Conservation (phyloP, 2,797 vertebrate genomes). For the Poeciliopsis turneri region DNA sequence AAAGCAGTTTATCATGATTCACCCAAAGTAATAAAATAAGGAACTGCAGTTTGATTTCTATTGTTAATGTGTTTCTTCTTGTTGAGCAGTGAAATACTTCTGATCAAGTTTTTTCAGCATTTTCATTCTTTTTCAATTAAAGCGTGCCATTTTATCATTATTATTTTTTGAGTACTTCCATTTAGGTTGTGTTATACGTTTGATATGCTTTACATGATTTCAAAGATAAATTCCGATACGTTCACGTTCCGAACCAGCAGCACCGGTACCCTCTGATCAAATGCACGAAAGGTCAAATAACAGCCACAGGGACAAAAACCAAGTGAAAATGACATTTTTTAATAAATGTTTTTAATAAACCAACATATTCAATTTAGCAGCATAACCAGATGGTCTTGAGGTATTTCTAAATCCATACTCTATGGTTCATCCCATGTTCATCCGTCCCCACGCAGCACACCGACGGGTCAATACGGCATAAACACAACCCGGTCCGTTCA, state of each 20-base stretch:
- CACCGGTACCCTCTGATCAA: background rate
- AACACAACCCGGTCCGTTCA: constrained; percentile 13
- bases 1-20: too few species aligned
- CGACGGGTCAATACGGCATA: constrained; percentile 37
- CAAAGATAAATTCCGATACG: background rate
- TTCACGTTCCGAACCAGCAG: background rate
- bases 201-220: background rate
- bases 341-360: constrained; percentile 83
- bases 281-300: background rate
- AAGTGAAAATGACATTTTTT: constrained; percentile 82
- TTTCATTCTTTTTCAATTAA: background rate
- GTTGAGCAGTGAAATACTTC: background rate
- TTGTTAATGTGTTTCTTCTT: too few species aligned
- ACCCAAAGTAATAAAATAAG: too few species aligned
- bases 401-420: constrained; percentile 88
- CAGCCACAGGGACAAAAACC: constrained; percentile 27
- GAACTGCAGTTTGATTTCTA: too few species aligned
- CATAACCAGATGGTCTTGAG: constrained; percentile 92
- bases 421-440: constrained; percentile 68
- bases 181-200: background rate
- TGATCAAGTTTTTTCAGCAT: background rate
- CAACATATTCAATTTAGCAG: constrained; percentile 89
- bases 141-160: background rate
- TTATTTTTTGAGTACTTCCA: background rate
- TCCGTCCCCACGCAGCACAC: constrained; percentile 41